Conservation (phyloP, 1,140 invertebrate species). For the Hylaeus anthracinus region DNA sequence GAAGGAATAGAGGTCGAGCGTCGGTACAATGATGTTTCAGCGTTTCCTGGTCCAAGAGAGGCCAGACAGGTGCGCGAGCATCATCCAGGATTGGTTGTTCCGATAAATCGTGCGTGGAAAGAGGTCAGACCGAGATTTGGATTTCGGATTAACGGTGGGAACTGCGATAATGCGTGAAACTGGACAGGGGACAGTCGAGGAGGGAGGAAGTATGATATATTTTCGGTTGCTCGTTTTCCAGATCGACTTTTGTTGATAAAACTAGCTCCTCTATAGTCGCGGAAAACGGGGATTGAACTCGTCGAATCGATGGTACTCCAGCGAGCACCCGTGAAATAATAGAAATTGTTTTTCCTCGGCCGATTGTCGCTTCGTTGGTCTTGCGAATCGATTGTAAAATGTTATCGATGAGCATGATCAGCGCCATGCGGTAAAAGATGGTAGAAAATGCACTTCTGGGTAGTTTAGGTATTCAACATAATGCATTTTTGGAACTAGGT, state of each 20-base stretch:
- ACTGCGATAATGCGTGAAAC: slow-evolving; percentile 1
- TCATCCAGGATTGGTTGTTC: slow-evolving; percentile 14
- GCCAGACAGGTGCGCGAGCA: neutral
- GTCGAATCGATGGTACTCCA: neutral
- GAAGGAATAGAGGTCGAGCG: slow-evolving; percentile 34
- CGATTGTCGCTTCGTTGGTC: neutral
- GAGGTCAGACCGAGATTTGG: slow-evolving; percentile 1
- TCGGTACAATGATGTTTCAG: slow-evolving; percentile 22
- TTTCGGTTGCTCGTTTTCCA: neutral
- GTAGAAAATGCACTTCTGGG: too few relatives aligned
- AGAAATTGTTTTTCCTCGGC: neutral
- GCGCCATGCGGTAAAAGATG: too few relatives aligned
- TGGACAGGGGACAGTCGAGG: neutral
- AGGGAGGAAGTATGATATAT: neutral
- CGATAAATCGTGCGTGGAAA: slow-evolving; percentile 28
- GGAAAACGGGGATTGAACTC: neutral
- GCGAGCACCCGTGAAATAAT: neutral
- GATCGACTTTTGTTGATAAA: neutral
- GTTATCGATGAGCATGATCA: neutral
- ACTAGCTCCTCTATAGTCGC: neutral
- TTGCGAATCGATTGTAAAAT: neutral
- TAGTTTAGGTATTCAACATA: too few relatives aligned
- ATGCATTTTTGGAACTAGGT: too few relatives aligned
- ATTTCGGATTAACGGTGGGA: slow-evolving; percentile 9
- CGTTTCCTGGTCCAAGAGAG: neutral